Base-by-base conservation (phyloP, 2,113 vertebrate genomes). In the Anser cygnoides region DNA sequence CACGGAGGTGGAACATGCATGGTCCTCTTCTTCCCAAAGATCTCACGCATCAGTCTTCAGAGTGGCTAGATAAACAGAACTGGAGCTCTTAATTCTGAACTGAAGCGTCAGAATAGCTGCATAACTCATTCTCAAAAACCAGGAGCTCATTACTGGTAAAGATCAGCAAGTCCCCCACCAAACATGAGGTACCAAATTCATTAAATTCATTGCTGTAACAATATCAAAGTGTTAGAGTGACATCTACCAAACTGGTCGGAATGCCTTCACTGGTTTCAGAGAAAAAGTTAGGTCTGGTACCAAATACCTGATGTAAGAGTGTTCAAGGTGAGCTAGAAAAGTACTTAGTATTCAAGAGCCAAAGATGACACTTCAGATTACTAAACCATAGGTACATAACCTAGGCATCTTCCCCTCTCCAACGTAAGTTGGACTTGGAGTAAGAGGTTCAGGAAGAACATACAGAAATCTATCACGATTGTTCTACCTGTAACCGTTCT, bases 381-480 rank as follows among this genome's bases (percentile, higher is more conserved):
- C 52, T 31, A 15, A 84, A 50, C 21, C 65, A 54, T 21, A 65
- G 86, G 31, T 85, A 31, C 39, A 71, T 50, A 88, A 89, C 44
- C n/a, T 22, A 31, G 73, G 29, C 63, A 94, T 50, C 76, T 94
- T 73, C 73, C 41, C 11, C 3, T 70, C 63, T 92, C 76, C 54
- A 66, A 71, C 44, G 74, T 77, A 92, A 77, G 72, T 13, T 77
- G 52, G 80, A 61, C 84, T 91, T 57, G 6, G 41, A 87, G 76
- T 66, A 67, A 94, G 93, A 95, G 95, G 89, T 89, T 96, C 95
- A 90, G 72, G 58, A 85, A 81, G 65, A 97, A 59, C 82, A 77
- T 55, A 84, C 9, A 57, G 49, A 91, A 84, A 77, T 52, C 76
- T 61, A 72, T 28, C 59, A 96, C 61, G 62, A 79, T 63, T 76